Evolutionary conservation across 2,797 vertebrate species (phyloP), one percentile per base, ranked within the genome.

Genomic region (Parauchenoglanis punctatus): DNA sequence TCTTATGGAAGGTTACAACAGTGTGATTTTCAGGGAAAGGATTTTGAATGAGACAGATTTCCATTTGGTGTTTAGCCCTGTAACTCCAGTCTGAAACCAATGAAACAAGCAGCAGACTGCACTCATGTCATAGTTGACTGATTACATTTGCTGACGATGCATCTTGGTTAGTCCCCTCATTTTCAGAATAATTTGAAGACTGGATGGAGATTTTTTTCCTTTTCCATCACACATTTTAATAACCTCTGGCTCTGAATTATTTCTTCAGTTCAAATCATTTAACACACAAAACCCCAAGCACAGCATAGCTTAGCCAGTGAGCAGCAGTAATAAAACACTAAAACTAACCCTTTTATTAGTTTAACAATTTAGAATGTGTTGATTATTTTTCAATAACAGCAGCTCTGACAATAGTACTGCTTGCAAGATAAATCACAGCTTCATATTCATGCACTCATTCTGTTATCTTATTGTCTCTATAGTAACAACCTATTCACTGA

Each of bases 281-380:
- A 81, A 61, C 52, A 44, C 13, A n/a, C 78, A 13, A 44, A 13
- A 12, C 56, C 12, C 12, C 3, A 58, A 81, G 78, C 58, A 61
- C 56, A 25, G 25, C 20, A 7, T 25, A 25, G 56, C 56, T 40
- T 35, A 35, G 28, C 56, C 78, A 81, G 31, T 61, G 20, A 40
- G 31, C 35, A 61, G 23, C 35, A 81, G 58, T 61, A 81, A 61
- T 44, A 61, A 81, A 81, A 44, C 35, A 15, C 58, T 59, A 40
- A 80, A 58, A 58, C 40, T 61, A 59, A 61, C 11, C 56, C 23
- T 81, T 61, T 81, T n/a, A 46, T 63, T 81, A 63, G 28, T 58
- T 58, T 61, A 81, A 3, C 25, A 81, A 63, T 40, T 46, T 63
- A 40, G 77, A 80, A 80, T 6, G 18, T 80, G 56, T 13, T 80